These are phyloP conservation scores for Paraescarpia echinospica DNA, from an alignment of 1,140 invertebrate genomes.

Conservation along the genomic window DNA sequence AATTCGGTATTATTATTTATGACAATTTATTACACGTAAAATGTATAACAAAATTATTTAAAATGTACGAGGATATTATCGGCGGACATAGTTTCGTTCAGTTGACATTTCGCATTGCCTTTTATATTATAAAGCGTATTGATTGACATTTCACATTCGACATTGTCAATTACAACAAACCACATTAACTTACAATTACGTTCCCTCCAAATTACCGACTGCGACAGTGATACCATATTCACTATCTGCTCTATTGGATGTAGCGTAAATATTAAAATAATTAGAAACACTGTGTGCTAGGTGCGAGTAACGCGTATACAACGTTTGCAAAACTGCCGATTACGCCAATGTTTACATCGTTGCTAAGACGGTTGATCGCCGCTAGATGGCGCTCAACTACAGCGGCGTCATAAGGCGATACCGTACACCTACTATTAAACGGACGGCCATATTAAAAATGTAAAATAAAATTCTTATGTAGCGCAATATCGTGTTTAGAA, in stretches of 20 bases:
- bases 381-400: neutral
- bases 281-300: neutral
- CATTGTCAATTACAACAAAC: neutral
- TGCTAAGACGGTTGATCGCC: neutral
- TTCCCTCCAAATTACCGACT: neutral
- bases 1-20: too few relatives aligned
- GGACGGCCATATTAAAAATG: too few relatives aligned
- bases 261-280: neutral
- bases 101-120: neutral
- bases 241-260: neutral
- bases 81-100: neutral
- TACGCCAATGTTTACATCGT: slow-evolving; percentile 5
- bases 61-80: neutral
- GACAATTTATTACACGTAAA: too few relatives aligned
- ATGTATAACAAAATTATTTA: too few relatives aligned
- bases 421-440: neutral
- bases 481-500: too few relatives aligned
- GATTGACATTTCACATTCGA: neutral
- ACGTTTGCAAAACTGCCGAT: neutral
- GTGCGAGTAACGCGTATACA: neutral
- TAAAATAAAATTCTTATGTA: too few relatives aligned
- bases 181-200: neutral
- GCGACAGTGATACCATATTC: neutral
- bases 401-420: neutral
- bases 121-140: too few relatives aligned